Conservation (phyloP, 2,113 vertebrate species). For the Hippocampus zosterae region DNA sequence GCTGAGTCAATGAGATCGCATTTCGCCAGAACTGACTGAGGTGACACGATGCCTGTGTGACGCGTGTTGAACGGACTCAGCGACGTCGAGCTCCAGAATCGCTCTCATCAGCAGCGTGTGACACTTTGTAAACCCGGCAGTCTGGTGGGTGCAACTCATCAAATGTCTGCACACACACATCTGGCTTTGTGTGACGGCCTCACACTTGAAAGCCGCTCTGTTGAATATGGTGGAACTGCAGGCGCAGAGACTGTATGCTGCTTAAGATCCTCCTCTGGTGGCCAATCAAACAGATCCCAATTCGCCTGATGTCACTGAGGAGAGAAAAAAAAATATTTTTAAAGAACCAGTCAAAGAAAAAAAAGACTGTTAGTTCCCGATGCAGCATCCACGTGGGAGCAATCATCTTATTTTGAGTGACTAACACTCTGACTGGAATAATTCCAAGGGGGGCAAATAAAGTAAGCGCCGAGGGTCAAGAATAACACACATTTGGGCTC, state of each 20-base stretch:
- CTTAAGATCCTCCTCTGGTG: conserved; percentile 99
- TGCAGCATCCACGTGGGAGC: no score
- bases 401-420: not conserved
- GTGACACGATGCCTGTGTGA: conserved; percentile 37
- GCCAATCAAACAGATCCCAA: conserved; percentile 93
- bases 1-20: conserved; percentile 59
- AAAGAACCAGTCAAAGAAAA: conserved; percentile 1
- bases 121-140: conserved; percentile 45
- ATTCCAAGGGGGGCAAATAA: not conserved
- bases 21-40: conserved; percentile 55
- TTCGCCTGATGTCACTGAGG: conserved; percentile 89
- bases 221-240: conserved; percentile 95
- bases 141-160: conserved; percentile 57
- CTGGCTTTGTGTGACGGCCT: conserved; percentile 66
- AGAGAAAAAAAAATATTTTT: conserved; percentile 2
- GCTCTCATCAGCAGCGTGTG: conserved; percentile 32
- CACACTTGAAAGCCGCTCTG: conserved; percentile 96
- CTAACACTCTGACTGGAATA: not conserved
- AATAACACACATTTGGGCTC: conserved; percentile 21
- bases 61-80: conserved; percentile 23
- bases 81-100: conserved; percentile 18
- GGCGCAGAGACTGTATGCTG: conserved; percentile 97
- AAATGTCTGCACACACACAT: conserved; percentile 42
- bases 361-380: not conserved
- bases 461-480: not conserved